These are phyloP conservation scores for Micrasema longulum DNA, from an alignment of 1,140 invertebrate genomes.

Conservation along the genomic window DNA sequence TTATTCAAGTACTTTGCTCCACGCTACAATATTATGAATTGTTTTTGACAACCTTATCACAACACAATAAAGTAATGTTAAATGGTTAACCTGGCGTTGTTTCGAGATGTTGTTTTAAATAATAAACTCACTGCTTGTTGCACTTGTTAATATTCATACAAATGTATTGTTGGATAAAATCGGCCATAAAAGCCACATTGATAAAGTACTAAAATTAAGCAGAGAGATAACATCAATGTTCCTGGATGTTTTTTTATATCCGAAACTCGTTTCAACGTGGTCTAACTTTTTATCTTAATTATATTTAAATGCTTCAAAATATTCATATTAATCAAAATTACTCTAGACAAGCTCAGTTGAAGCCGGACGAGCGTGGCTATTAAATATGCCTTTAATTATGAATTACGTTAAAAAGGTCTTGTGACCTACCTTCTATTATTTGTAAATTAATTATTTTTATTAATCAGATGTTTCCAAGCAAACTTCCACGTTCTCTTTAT, in stretches of 20 bases:
- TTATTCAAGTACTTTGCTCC: too few relatives aligned
- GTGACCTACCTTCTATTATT: conserved; percentile 43
- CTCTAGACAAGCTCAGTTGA: conserved; percentile 36
- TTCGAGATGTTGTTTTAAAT: too few relatives aligned
- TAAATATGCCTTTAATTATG: conserved; percentile 51
- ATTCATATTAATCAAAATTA: conserved; percentile 55
- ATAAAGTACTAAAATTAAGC: conserved; percentile 22
- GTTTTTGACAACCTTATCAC: too few relatives aligned
- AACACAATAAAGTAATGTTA: too few relatives aligned
- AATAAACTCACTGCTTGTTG: too few relatives aligned
- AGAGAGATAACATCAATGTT: background rate
- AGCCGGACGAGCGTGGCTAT: conserved; percentile 39
- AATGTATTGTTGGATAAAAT: too few relatives aligned
- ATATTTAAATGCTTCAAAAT: conserved; percentile 53
- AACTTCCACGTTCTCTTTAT: too few relatives aligned
- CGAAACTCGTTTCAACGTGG: conserved; percentile 30
- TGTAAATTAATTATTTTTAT: conserved; percentile 49
- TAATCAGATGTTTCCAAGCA: conserved; percentile 23
- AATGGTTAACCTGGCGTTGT: too few relatives aligned
- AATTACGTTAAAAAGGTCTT: conserved; percentile 48
- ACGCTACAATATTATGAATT: too few relatives aligned
- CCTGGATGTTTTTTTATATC: conserved; percentile 17
- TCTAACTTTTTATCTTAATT: conserved; percentile 52
- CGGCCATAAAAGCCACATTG: conserved; percentile 13
- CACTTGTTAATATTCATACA: too few relatives aligned